phyloP scores from a whole-genome alignment of 2,888 invertebrate genomes.

The Hypomecis atomaria region DNA sequence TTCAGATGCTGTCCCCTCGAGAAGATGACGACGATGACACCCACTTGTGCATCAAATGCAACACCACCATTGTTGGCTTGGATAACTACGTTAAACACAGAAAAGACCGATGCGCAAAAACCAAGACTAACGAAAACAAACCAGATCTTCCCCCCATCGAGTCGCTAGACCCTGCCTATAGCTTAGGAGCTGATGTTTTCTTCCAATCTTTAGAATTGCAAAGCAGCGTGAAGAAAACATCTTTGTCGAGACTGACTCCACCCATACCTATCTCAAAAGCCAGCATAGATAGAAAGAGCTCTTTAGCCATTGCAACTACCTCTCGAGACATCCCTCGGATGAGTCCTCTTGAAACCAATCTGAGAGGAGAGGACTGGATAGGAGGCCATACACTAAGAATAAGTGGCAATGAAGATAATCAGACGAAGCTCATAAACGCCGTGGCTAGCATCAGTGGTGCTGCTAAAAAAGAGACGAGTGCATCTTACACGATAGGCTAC shows the following conservation, averaged over 20 bases:
- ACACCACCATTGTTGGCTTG: conserved; percentile 92
- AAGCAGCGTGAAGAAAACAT: conserved; percentile 87
- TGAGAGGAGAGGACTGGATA: conserved; percentile 86
- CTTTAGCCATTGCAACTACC: conserved; percentile 63
- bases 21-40: conserved; percentile 91
- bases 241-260: conserved; percentile 79
- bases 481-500: conserved; percentile 71
- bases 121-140: conserved; percentile 55
- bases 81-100: conserved; percentile 94
- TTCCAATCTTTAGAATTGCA: conserved; percentile 93
- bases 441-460: conserved; percentile 86
- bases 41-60: conserved; percentile 95
- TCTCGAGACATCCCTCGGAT: conserved; percentile 67
- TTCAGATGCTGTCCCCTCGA: conserved; percentile 82
- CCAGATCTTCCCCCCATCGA: conserved; percentile 67
- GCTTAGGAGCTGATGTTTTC: conserved; percentile 92
- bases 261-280: conserved; percentile 70
- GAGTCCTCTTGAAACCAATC: conserved; percentile 73
- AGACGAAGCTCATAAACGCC: conserved; percentile 86
- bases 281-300: conserved; percentile 60
- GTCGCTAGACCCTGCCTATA: conserved; percentile 79
- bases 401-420: conserved; percentile 83
- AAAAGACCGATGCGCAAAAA: conserved; percentile 87
- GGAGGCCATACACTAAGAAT: conserved; percentile 85
- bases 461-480: conserved; percentile 80